Percentiles rank a stretch among this genome's conserved stretches.
phyloP scores from a whole-genome alignment of 2,113 vertebrate genomes.

The Numida meleagris region DNA sequence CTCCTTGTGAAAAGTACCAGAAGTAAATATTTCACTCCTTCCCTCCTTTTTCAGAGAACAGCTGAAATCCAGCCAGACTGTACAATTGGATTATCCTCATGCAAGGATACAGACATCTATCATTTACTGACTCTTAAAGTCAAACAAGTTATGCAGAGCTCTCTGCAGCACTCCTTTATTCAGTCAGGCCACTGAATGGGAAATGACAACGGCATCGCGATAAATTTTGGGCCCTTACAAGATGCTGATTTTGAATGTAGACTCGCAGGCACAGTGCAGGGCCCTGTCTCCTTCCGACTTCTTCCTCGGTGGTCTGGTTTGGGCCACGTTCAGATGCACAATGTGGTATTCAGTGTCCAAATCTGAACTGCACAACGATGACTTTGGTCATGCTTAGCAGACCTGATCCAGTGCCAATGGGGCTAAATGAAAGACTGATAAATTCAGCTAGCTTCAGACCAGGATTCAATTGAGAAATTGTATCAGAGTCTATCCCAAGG shows the following conservation, averaged over 20 bases:
- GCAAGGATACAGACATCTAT: slow-evolving; percentile 52
- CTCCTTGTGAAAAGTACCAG: slow-evolving; percentile 11
- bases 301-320: background rate
- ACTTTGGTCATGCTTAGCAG: background rate
- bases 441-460: background rate
- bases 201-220: background rate
- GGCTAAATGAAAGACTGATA: background rate
- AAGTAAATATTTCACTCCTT: slow-evolving; percentile 45
- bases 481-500: background rate
- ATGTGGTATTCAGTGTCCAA: background rate
- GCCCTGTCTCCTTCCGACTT: background rate
- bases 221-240: slow-evolving; percentile 11
- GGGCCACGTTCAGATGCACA: background rate
- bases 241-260: background rate
- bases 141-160: slow-evolving; percentile 44
- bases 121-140: slow-evolving; percentile 41
- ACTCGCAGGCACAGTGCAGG: background rate
- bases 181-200: background rate
- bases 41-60: background rate
- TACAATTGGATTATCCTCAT: slow-evolving; percentile 34
- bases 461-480: background rate
- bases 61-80: slow-evolving; percentile 52
- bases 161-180: slow-evolving; percentile 2
- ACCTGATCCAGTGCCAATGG: background rate
- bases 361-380: accelerated